These are phyloP conservation scores for Spinus olivaceus DNA, from an alignment of 2,797 vertebrate genomes.

Conservation along the genomic window DNA sequence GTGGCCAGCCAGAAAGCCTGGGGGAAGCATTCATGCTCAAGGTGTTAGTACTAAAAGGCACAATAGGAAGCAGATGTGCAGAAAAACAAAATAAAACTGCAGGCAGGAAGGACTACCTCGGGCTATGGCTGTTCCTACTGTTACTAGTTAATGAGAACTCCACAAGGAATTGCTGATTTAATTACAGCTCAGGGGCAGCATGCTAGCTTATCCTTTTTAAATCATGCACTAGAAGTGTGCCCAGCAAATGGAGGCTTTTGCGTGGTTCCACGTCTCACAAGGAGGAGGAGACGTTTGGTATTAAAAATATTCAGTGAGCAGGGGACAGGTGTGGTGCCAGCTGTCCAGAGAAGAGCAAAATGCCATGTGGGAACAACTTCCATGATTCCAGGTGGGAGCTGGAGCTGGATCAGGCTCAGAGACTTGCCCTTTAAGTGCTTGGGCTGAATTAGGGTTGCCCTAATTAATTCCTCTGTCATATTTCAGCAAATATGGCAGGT, in stretches of 20 bases:
- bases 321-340: background rate
- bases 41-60: conserved; percentile 47
- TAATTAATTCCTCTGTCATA: background rate
- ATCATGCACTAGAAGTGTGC: background rate
- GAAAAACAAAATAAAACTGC: conserved; percentile 24
- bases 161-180: background rate
- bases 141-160: conserved; percentile 10
- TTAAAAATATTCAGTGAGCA: background rate
- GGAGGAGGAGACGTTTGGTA: background rate
- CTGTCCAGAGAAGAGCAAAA: background rate
- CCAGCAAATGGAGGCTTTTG: background rate
- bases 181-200: background rate
- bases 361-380: accelerated
- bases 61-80: conserved; percentile 62
- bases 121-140: conserved; percentile 2
- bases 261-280: accelerated
- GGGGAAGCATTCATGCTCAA: conserved; percentile 12
- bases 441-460: background rate
- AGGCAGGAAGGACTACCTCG: conserved; percentile 4
- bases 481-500: background rate
- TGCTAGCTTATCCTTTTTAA: background rate
- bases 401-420: background rate
- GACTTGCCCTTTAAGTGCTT: background rate
- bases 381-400: background rate
- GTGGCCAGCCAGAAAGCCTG: conserved; percentile 40